Conservation (phyloP, 1,140 invertebrate species). For the Nephila pilipes region DNA sequence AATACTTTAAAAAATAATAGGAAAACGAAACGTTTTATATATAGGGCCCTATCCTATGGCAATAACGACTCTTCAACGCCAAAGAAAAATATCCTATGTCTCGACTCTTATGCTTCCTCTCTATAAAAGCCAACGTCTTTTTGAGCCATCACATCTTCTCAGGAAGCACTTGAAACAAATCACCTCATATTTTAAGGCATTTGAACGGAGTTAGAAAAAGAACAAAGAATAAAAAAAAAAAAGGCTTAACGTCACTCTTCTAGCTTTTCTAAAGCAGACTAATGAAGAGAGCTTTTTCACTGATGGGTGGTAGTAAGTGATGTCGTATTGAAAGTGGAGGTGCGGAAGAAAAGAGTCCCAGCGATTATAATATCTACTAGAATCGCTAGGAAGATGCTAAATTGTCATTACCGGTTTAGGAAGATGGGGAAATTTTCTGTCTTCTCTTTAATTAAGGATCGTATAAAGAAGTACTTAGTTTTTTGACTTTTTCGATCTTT, state of each 20-base stretch:
- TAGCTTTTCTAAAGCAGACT: neutral
- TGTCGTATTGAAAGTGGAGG: conserved; percentile 3
- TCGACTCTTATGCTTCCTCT: neutral
- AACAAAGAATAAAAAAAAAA: conserved; percentile 30
- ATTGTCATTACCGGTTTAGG: conserved; percentile 41
- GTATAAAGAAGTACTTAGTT: neutral
- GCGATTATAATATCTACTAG: conserved; percentile 21
- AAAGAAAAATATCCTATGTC: conserved; percentile 8
- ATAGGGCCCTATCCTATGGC: neutral
- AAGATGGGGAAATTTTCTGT: neutral
- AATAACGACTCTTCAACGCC: neutral
- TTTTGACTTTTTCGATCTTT: conserved; percentile 13
- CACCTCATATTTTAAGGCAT: conserved; percentile 45
- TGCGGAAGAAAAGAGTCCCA: conserved; percentile 28
- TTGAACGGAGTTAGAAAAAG: neutral
- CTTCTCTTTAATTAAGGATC: conserved; percentile 37
- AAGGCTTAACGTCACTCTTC: conserved; percentile 23
- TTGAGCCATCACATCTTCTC: neutral
- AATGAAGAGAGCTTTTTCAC: conserved; percentile 64
- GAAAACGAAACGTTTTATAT: too few species aligned
- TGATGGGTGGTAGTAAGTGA: conserved; percentile 42
- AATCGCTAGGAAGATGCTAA: conserved; percentile 10
- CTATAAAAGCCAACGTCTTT: neutral
- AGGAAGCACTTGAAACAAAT: conserved; percentile 48
- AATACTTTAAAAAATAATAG: too few species aligned